phyloP scores from a whole-genome alignment of 2,888 invertebrate species.

The Rotaria socialis region DNA sequence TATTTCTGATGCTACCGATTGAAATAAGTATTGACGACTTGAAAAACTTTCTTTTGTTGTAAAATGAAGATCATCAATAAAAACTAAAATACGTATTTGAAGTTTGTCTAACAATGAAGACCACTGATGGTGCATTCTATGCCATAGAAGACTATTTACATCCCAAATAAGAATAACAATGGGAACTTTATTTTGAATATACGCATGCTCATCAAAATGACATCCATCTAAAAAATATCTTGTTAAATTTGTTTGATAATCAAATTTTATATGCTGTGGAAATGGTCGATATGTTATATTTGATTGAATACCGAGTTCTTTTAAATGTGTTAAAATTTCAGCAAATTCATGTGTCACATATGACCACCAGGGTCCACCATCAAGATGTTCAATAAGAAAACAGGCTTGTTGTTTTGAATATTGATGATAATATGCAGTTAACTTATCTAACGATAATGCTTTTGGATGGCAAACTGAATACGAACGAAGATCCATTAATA shows the following conservation, averaged over 20 bases:
- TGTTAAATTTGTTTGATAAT: background rate
- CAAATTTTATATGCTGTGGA: background rate
- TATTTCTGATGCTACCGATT: background rate
- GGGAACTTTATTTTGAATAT: background rate
- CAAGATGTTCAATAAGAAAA: background rate
- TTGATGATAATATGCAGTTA: background rate
- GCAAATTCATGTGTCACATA: constrained; percentile 1
- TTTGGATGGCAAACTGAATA: constrained; percentile 1
- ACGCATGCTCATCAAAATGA: background rate
- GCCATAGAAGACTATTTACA: background rate
- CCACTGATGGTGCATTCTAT: background rate
- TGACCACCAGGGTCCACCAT: constrained; percentile 18
- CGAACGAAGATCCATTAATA: background rate
- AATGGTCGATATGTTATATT: background rate
- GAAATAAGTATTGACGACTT: background rate
- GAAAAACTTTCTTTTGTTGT: background rate
- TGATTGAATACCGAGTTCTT: background rate
- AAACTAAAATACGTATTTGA: background rate
- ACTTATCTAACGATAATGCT: background rate
- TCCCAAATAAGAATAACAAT: background rate
- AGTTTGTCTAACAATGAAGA: background rate
- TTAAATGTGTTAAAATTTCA: background rate
- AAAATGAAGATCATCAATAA: constrained; percentile 32
- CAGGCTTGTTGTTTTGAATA: background rate
- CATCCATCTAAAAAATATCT: background rate